phyloP scores from a whole-genome alignment of 2,113 vertebrate species.

The Anhinga anhinga region DNA sequence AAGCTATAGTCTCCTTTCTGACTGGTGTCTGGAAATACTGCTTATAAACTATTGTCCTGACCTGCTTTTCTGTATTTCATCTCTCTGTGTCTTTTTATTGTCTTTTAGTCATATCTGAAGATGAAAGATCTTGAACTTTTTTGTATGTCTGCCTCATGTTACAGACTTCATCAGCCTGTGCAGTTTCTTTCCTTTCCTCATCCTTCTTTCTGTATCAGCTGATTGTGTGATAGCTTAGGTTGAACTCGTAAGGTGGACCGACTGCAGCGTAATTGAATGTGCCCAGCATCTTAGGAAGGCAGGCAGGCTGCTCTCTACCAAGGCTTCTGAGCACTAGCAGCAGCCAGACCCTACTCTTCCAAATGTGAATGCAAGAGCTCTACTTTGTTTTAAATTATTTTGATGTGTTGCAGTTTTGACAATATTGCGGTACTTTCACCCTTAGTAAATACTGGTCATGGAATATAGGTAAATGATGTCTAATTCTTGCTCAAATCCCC shows the following conservation, averaged over 20 bases:
- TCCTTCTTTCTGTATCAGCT: neutral
- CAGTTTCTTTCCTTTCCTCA: neutral
- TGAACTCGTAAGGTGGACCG: neutral
- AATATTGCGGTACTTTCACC: neutral
- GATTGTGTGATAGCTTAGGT: too few relatives aligned
- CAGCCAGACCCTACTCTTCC: neutral
- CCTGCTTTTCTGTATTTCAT: neutral
- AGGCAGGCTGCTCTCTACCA: neutral
- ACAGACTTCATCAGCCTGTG: neutral
- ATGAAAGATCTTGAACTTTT: neutral
- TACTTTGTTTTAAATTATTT: neutral
- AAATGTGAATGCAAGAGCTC: neutral
- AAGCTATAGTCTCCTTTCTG: neutral
- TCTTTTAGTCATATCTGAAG: neutral
- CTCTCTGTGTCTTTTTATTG: neutral
- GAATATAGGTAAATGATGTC: neutral
- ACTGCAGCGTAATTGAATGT: neutral
- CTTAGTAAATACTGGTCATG: neutral
- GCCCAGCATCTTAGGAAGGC: neutral
- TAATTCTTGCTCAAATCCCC: neutral
- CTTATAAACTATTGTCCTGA: neutral
- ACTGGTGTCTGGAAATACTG: neutral
- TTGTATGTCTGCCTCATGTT: neutral
- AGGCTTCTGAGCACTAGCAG: neutral
- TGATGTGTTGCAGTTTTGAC: neutral